A percentile compares a stretch with the other conserved stretches of the same genome.
Evolutionary conservation across 1,140 invertebrate genomes (phyloP).

Genomic region (Papilio dardanus): DNA sequence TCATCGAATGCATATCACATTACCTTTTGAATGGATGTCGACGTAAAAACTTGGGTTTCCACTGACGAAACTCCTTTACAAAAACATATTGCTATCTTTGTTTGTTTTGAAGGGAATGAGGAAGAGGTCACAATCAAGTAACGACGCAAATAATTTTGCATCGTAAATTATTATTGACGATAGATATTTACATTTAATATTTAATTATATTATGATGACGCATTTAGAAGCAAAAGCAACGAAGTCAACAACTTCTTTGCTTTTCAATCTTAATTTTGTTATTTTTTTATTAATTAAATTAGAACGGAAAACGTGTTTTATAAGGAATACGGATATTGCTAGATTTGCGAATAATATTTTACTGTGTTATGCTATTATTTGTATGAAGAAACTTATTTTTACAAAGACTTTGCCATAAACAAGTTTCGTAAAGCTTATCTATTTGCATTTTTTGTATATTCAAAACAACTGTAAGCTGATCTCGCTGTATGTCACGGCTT

Average conservation of each 20-base stretch:
- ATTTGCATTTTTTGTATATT: conserved; percentile 10
- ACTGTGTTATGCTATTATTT: background rate
- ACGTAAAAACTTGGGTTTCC: background rate
- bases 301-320: background rate
- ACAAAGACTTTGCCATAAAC: background rate
- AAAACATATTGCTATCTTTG: background rate
- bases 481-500: background rate
- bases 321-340: too few species aligned
- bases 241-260: background rate
- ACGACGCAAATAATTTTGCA: background rate
- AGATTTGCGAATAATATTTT: background rate
- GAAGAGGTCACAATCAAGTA: background rate
- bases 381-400: background rate
- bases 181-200: background rate
- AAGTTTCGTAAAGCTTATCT: background rate
- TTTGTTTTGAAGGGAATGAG: background rate
- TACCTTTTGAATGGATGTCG: background rate
- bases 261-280: background rate
- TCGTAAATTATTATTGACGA: background rate
- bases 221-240: background rate
- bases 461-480: conserved; percentile 11
- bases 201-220: background rate
- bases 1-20: conserved; percentile 2
- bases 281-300: background rate
- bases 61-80: background rate